These are phyloP conservation scores for Anarsia innoxiella DNA, from an alignment of 2,888 invertebrate genomes.

Conservation along the genomic window DNA sequence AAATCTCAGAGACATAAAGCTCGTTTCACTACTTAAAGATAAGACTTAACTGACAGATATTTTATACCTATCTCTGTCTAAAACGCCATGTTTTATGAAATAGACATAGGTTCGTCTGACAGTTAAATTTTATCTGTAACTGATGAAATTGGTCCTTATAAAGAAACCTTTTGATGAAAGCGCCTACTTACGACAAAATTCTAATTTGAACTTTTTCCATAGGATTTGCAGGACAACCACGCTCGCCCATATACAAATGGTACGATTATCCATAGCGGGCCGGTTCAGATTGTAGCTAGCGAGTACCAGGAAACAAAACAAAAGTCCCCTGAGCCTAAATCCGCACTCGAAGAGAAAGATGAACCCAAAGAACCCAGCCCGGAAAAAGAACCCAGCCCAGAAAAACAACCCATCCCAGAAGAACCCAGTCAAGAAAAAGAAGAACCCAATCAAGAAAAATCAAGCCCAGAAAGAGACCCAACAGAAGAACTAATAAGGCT, in stretches of 20 bases:
- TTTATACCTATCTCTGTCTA: no score
- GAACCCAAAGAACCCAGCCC: conserved; percentile 17
- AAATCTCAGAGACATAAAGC: no score
- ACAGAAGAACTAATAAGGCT: conserved; percentile 28
- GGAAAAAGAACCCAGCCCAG: conserved; percentile 18
- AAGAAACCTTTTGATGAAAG: no score
- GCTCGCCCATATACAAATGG: conserved; percentile 66
- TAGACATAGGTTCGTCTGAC: no score
- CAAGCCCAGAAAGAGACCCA: conserved; percentile 10
- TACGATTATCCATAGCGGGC: conserved; percentile 51
- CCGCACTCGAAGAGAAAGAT: conserved; percentile 22
- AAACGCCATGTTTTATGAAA: no score
- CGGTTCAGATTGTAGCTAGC: conserved; percentile 58
- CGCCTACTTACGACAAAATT: no score
- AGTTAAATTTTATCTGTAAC: no score
- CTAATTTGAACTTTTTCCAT: no score
- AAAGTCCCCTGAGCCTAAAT: conserved; percentile 20
- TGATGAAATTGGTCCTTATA: no score
- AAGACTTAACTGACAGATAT: no score
- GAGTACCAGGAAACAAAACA: conserved; percentile 43
- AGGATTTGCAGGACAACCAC: conserved; percentile 60
- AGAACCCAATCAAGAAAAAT: conserved; percentile 14
- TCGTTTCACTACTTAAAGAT: no score
- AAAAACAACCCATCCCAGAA: no score
- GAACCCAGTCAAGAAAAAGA: conserved; percentile 18